Base-by-base conservation (phyloP, 2,888 invertebrate species). In the Drosophila austrosaltans region DNA sequence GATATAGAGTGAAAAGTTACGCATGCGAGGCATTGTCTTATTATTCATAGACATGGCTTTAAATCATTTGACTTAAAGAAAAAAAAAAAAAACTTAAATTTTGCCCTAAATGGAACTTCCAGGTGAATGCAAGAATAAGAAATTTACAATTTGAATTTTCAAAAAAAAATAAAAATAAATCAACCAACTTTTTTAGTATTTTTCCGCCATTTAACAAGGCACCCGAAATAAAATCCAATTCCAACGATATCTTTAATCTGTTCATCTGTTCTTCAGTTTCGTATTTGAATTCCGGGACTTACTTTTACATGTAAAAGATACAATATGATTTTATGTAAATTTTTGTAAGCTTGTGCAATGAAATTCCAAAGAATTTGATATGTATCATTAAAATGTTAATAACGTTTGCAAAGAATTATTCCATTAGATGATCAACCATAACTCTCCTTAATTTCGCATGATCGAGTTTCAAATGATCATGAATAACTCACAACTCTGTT, bases 401-500 rank as follows among this genome's bases (percentile, higher is more conserved):
- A 12, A 12, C 12, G 48, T 25, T 48, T 48, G 48, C 22, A 10
- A 48, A 48, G 48, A 48, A 48, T 20, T 25, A 25, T 25, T 25
- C 3, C 16, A 48, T 48, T 48, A 48, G 22, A 48, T 25, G 63
- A 42, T 44, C 53, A 67, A 30, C 30, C 28, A 32, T 54, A 48
- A 48, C 48, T 48, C 48, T 48, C 48, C 48, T 48, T 48, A 48
- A 48, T 48, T 48, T 48, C 10, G 48, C 25, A 48, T 48, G 48
- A 48, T 48, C 48, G 48, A 48, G 48, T 48, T 48, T 48, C 48
- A 48, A 48, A 48, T 48, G 48, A 25, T 22, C 48, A 48, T 48
- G 25, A 48, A 48, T 48, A 48, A 48, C 22, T 48, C 28, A 48
- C 36, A 57, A 54, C 20, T 60, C 44, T 28, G 40, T 16, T 72